Evolutionary conservation across 2,888 invertebrate species (phyloP), one percentile per base, ranked within the genome.

Genomic region (Drosophila diplacantha): DNA sequence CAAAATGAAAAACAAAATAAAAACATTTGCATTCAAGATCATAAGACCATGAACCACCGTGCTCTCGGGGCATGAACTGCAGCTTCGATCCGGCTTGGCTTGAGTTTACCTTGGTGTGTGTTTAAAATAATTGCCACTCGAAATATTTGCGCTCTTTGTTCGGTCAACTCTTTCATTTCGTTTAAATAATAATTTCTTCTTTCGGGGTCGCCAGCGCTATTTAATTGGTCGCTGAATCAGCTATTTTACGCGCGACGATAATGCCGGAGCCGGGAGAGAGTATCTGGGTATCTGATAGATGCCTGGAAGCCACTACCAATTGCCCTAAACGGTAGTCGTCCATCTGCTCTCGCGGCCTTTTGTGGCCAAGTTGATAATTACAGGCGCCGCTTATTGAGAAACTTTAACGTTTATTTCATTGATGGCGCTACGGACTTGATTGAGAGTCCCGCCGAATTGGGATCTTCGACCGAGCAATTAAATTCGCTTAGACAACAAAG

Each of bases 191-290:
- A 35, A 61, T 62, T 39, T 61, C 26, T 61, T 35, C 52, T 49
- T 62, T 59, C 55, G 66, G 54, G 66, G 70, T 71, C 71, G 71
- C 66, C 53, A 41, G 20, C 62, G 44, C 41, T 71, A 72, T 74
- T 71, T 86, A 86, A 86, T 86, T 84, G 84, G 74, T 60, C 69
- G 83, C 73, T 86, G 85, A 86, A 77, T 84, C 86, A 86, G 85
- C 86, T 82, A 84, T 81, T 84, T 80, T 64, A 47, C 34, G 31
- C 34, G 39, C 55, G 44, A 47, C 29, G 31, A 18, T 24, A 32
- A 37, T 34, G 55, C 47, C 26, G 26, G 20, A n/a, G 29, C 11
- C 18, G 32, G 31, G 52, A 47, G 53, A 56, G 55, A 37, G 50
- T 68, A 66, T 80, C 74, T 61, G 47, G 47, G 54, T 35, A 74